Percentiles rank a stretch among this genome's conserved stretches.
Conservation (phyloP, 2,797 vertebrate genomes). For the Dipus sagitta region DNA sequence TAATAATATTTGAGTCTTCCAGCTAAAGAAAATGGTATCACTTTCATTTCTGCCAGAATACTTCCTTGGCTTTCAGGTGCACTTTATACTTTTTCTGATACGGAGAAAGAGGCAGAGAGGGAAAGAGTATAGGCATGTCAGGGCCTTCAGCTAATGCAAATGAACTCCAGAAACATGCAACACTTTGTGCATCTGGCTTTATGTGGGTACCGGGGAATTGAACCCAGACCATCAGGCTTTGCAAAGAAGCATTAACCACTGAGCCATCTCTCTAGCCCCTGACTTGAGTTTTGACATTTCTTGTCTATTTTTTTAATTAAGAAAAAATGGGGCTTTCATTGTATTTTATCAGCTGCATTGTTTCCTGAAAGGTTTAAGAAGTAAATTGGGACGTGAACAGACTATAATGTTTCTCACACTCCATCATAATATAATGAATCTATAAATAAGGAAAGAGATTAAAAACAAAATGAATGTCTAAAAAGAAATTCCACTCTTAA, state of each 20-base stretch:
- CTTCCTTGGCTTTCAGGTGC: background rate
- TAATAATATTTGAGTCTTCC: background rate
- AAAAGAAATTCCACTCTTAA: background rate
- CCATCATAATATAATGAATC: background rate
- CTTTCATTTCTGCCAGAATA: background rate
- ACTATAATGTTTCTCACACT: background rate
- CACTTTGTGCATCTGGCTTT: too few relatives aligned
- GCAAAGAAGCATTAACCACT: background rate
- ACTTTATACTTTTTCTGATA: background rate
- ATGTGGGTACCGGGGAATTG: too few relatives aligned
- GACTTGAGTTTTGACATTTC: background rate
- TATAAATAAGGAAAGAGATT: background rate
- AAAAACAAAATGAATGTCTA: constrained; percentile 13
- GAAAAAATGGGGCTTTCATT: background rate
- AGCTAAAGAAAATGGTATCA: background rate
- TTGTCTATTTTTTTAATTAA: background rate
- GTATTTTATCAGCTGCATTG: background rate
- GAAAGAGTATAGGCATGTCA: too few relatives aligned
- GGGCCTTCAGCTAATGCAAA: too few relatives aligned
- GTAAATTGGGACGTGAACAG: background rate
- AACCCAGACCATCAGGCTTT: too few relatives aligned
- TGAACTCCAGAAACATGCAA: too few relatives aligned
- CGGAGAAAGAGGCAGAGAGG: too few relatives aligned
- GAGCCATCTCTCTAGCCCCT: background rate
- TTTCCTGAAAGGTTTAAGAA: background rate